Base-by-base conservation (phyloP, 2,888 invertebrate genomes). In the Nemotelus pantherinus region DNA sequence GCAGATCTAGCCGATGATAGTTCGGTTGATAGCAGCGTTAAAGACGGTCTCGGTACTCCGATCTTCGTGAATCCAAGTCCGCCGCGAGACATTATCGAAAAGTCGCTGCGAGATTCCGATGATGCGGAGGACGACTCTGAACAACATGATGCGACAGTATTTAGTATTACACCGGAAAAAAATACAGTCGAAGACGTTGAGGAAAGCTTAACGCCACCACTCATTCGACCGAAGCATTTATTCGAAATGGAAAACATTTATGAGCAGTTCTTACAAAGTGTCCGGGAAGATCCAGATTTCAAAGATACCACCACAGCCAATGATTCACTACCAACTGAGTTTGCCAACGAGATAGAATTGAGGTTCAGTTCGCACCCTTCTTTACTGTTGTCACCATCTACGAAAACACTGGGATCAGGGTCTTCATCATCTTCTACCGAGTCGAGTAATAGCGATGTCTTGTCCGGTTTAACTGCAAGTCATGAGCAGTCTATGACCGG, bases 241-340 rank as follows among this genome's bases (percentile, higher is more conserved):
- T 83, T 84, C 47, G 85, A 82, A 39, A 86, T 87, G 82, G 84
- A 86, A 76, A 84, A 84, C 5, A 68, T 86, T 7, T 87, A 87
- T 77, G 85, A 87, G 77, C 85, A 86, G 76, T 87, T 87, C 67
- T 84, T 87, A 78, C 85, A 84, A 77, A 86, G 85, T 80, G 86
- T 87, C 9, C 44, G 84, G 2, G 70, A 84, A 45, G 85, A 83
- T 67, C 80, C 84, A 7, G 71, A 63, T 7, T 50, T 65, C 43
- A 75, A 58, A 41, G 55, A 44, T 4, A 57, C 2, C 5, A 7
- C 53, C 48, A n/a, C 47, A 6, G 25, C 6, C 1, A 2, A 25
- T 10, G 3, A 58, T 7, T 10, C 58, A 45, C 1, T 2, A 2
- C 3, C 45, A 5, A 2, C 63, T 63, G 43, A 9, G 43, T 5